phyloP scores from a whole-genome alignment of 1,140 invertebrate species.

The Euwallacea fornicatus region DNA sequence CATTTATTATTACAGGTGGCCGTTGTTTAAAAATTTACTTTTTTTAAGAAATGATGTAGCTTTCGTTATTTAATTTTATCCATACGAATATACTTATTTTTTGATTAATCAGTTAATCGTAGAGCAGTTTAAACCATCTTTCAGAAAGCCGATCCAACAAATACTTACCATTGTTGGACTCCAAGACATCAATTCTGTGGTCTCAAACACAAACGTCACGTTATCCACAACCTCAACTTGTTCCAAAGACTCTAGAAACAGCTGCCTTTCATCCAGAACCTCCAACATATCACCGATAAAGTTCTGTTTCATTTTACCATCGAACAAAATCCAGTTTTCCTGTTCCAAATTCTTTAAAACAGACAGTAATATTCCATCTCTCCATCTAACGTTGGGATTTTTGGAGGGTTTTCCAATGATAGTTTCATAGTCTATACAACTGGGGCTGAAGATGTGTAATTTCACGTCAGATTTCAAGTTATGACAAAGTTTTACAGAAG shows the following conservation, averaged over 20 bases:
- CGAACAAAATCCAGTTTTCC: slow-evolving; percentile 77
- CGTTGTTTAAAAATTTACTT: no score
- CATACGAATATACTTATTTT: no score
- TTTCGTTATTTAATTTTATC: no score
- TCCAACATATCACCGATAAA: slow-evolving; percentile 95
- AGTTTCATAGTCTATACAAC: slow-evolving; percentile 84
- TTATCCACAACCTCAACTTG: slow-evolving; percentile 71
- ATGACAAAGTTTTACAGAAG: slow-evolving; percentile 37
- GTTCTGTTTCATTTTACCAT: slow-evolving; percentile 87
- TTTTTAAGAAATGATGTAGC: no score
- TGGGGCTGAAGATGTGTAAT: slow-evolving; percentile 79
- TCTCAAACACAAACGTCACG: slow-evolving; percentile 92
- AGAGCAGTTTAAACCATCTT: no score
- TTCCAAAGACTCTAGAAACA: slow-evolving; percentile 77
- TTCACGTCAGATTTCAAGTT: slow-evolving; percentile 45
- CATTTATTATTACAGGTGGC: no score
- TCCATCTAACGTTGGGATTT: slow-evolving; percentile 77
- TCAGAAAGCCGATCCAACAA: not conserved
- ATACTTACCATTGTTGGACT: slow-evolving; percentile 81
- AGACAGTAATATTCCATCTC: slow-evolving; percentile 78
- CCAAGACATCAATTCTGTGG: slow-evolving; percentile 80
- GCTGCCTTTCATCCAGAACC: slow-evolving; percentile 76
- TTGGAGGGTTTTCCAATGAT: slow-evolving; percentile 84
- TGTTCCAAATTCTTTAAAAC: slow-evolving; percentile 68
- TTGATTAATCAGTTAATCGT: no score